Evolutionary conservation across 2,113 vertebrate species (phyloP).

Genomic region (Ploceus nigricollis): DNA sequence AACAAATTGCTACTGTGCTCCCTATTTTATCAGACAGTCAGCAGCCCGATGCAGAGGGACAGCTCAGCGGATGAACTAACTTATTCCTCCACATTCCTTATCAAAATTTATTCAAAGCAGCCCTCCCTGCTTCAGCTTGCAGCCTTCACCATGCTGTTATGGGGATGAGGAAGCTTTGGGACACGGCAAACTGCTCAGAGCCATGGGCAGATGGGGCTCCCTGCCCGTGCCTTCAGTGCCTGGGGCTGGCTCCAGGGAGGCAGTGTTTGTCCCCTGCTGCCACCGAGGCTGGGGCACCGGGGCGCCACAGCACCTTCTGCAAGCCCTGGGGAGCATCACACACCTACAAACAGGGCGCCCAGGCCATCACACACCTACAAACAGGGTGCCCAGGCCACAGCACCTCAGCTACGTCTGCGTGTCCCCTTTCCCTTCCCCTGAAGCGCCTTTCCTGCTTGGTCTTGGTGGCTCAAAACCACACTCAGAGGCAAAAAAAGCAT

Average conservation of each 20-base stretch:
- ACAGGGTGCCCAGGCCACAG: fast-evolving
- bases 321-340: fast-evolving
- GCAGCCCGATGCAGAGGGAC: neutral
- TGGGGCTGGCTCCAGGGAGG: fast-evolving
- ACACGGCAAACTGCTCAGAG: neutral
- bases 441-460: neutral
- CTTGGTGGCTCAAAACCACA: neutral
- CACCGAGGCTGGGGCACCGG: fast-evolving
- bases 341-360: fast-evolving
- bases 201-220: neutral
- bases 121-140: neutral
- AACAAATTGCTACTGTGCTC: neutral
- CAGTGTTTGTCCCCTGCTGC: fast-evolving
- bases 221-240: fast-evolving
- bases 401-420: fast-evolving
- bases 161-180: neutral
- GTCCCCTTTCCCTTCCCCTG: neutral
- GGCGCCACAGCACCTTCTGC: fast-evolving
- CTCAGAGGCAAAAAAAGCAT: neutral
- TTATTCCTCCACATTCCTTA: neutral
- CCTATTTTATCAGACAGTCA: neutral
- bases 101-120: neutral
- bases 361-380: neutral
- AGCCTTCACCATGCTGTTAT: fast-evolving
- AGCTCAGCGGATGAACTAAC: neutral